Evolutionary conservation across 1,140 invertebrate genomes (phyloP).

Genomic region (Adelges cooleyi): DNA sequence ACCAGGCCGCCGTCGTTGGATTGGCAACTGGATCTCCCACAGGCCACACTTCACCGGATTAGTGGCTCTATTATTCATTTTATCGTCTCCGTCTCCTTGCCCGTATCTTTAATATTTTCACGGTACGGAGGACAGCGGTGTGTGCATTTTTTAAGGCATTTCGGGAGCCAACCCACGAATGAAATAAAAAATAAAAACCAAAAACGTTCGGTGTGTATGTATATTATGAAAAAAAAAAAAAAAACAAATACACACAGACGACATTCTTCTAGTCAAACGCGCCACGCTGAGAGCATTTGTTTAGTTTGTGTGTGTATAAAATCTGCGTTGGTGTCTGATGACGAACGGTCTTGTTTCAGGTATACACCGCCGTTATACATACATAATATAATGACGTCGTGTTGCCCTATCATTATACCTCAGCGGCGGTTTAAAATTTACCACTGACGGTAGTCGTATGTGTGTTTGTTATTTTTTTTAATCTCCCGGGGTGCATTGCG

Average conservation of each 20-base stretch:
- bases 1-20: conserved; percentile 1
- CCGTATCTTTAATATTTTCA: not conserved
- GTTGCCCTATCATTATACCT: not conserved
- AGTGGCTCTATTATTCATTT: conserved; percentile 28
- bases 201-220: not conserved
- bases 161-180: conserved; percentile 11
- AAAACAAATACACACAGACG: not conserved
- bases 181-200: not conserved
- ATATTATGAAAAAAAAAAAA: not conserved
- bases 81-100: not conserved
- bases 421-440: not conserved
- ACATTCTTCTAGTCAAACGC: conserved; percentile 23
- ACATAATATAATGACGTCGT: not conserved
- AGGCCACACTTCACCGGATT: conserved; percentile 28
- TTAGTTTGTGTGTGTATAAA: not conserved
- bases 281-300: conserved; percentile 23
- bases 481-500: not conserved
- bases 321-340: conserved; percentile 4
- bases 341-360: conserved; percentile 8
- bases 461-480: not conserved
- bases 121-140: not conserved
- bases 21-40: conserved; percentile 27
- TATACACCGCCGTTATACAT: not conserved
- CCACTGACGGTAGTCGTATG: not conserved
- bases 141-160: not conserved